Conservation (phyloP, 2,113 vertebrate genomes). For the Psophia crepitans region DNA sequence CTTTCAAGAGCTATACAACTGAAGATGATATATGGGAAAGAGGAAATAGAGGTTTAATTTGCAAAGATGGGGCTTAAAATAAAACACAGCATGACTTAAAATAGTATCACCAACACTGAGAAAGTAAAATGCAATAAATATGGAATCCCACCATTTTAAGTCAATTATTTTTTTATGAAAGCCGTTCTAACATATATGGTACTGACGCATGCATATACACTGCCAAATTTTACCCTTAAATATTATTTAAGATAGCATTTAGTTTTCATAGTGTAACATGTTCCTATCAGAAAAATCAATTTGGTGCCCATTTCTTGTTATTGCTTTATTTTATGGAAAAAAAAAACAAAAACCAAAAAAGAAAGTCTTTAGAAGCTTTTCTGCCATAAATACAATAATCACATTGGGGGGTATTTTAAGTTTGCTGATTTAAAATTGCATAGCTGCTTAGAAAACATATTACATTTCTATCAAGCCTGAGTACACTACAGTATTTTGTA, state of each 20-base stretch:
- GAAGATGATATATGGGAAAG: neutral
- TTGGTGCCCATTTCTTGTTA: conserved; percentile 23
- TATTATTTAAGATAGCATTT: neutral
- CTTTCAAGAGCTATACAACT: neutral
- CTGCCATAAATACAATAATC: conserved; percentile 1
- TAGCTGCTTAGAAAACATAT: conserved; percentile 21
- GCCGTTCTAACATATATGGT: neutral
- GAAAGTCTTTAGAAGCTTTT: conserved; percentile 16
- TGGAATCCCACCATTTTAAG: neutral
- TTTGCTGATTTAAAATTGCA: neutral
- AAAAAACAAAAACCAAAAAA: too few species aligned
- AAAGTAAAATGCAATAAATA: neutral
- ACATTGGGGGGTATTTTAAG: neutral
- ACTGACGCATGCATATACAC: neutral
- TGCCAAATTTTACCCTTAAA: neutral
- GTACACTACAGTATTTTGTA: conserved; percentile 7
- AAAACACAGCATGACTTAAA: neutral
- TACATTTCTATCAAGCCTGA: conserved; percentile 32
- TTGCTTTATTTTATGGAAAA: conserved; percentile 38
- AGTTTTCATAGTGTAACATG: neutral
- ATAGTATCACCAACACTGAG: neutral
- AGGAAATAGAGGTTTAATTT: conserved; percentile 2
- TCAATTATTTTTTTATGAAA: neutral
- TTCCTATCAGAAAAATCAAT: conserved; percentile 47
- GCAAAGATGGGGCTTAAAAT: neutral